Evolutionary conservation across 2,113 vertebrate species (phyloP), one percentile per base, ranked within the genome.

Genomic region (Carettochelys insculpta): DNA sequence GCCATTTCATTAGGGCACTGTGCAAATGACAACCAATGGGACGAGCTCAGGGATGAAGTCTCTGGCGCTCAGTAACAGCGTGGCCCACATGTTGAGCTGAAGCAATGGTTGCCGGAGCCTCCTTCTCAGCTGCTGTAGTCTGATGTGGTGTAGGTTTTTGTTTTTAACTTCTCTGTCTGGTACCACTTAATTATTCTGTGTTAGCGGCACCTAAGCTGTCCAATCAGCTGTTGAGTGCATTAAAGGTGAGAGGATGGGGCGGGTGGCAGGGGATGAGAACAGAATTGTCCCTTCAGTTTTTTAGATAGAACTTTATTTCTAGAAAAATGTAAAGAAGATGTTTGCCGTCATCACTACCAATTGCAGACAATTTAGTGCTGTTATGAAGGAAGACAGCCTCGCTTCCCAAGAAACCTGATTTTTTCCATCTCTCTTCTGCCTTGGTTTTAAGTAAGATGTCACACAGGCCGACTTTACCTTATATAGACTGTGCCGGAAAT

Each of bases 311-410:
- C 80, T 80, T 80, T 85, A 85, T 80, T 54, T 75, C 82, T 27
- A 58, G 65, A 85, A 85, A 90, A 90, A 85, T 90, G 77, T 80
- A 85, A 90, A 85, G 52, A 85, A 85, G 85, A 80, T 51, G 80
- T 85, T 90, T 85, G 82, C 65, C 68, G n/a, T 75, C 52, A 8
- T 76, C 82, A 50, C 48, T 9, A 25, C 76, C 34, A 51, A 80
- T 85, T 90, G 88, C 76, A 61, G 51, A 77, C 82, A 76, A 61
- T 80, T 80, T 73, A 75, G 75, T 38, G 38, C 52, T 25, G 13
- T 52, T 25, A 50, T 75, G 53, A 51, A 47, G 19, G 77, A 76
- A 90, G 45, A 61, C 45, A 31, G 34, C 61, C 45, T 89, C 54
- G 43, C 75, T 83, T 84, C 41, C 71, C 71, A 45, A 75, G 22